These are phyloP conservation scores for Melieria picta DNA, from an alignment of 2,888 invertebrate species.

Conservation along the genomic window DNA sequence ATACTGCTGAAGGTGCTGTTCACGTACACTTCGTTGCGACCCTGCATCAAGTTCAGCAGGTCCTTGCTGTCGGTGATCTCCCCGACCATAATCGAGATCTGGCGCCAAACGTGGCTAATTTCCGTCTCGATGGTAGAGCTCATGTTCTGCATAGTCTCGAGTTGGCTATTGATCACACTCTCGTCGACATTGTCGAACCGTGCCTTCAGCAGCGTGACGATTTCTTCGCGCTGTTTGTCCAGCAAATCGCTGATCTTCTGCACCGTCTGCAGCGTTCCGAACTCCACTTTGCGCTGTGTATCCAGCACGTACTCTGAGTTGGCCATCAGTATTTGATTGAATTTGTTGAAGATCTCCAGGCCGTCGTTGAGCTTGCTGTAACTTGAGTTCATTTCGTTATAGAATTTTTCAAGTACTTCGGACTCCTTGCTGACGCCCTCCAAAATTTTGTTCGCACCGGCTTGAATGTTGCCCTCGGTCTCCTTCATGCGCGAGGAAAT, in stretches of 20 bases:
- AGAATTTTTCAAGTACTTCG: slow-evolving; percentile 69
- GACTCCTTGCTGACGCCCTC: slow-evolving; percentile 69
- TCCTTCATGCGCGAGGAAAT: slow-evolving; percentile 70
- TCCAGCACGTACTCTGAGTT: slow-evolving; percentile 87
- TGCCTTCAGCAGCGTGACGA: slow-evolving; percentile 75
- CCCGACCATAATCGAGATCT: slow-evolving; percentile 88
- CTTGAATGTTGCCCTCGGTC: slow-evolving; percentile 68
- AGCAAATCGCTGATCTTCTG: slow-evolving; percentile 78
- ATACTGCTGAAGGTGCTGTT: slow-evolving; percentile 81
- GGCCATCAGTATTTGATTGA: slow-evolving; percentile 81
- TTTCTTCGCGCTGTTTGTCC: slow-evolving; percentile 72
- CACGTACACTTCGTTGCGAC: slow-evolving; percentile 81
- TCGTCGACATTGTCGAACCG: slow-evolving; percentile 78
- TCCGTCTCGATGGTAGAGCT: slow-evolving; percentile 82
- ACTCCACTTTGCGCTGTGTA: slow-evolving; percentile 85
- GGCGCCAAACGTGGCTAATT: slow-evolving; percentile 88
- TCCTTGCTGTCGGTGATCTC: slow-evolving; percentile 81
- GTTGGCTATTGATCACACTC: slow-evolving; percentile 77
- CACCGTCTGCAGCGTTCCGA: slow-evolving; percentile 83
- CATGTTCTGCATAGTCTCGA: slow-evolving; percentile 76
- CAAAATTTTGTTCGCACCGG: slow-evolving; percentile 69
- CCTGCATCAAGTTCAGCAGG: slow-evolving; percentile 77
- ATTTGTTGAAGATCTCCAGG: slow-evolving; percentile 72
- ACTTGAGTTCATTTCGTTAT: slow-evolving; percentile 69
- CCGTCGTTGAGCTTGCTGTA: slow-evolving; percentile 70